Percentiles rank a stretch among this genome's conserved stretches.
phyloP scores from a whole-genome alignment of 2,797 vertebrate genomes.

The Orientallactaga sibirica region DNA sequence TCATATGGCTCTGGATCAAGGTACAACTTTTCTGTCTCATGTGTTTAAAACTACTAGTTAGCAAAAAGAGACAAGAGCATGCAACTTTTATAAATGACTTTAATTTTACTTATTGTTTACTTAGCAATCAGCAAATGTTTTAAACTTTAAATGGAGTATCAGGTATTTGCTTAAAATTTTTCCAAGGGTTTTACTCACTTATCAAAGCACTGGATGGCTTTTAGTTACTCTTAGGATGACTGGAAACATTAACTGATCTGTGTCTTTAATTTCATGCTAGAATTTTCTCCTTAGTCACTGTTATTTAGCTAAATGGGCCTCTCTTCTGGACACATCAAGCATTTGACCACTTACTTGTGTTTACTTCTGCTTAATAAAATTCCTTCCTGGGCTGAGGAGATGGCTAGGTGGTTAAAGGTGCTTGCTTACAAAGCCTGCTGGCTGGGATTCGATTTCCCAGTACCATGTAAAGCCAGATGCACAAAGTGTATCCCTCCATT shows the following conservation, averaged over 20 bases:
- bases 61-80: background rate
- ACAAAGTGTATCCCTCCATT: too few relatives aligned
- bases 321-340: background rate
- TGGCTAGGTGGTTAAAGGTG: background rate
- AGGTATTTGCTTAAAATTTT: constrained; percentile 48
- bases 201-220: background rate
- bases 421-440: background rate
- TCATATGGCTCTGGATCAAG: constrained; percentile 98
- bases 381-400: too few relatives aligned
- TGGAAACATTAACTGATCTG: background rate
- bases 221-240: background rate
- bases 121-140: background rate
- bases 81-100: constrained; percentile 40
- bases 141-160: background rate
- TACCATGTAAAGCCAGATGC: too few relatives aligned
- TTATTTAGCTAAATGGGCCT: background rate
- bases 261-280: background rate
- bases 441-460: too few relatives aligned
- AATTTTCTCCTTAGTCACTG: background rate
- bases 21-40: constrained; percentile 90
- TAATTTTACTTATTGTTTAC: constrained; percentile 53
- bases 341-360: constrained; percentile 28
- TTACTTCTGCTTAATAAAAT: background rate
- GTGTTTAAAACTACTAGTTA: constrained; percentile 48
- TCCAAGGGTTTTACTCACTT: background rate